phyloP scores from a whole-genome alignment of 92 coral and sea anemone genomes.

The Blastomussa wellsi region DNA sequence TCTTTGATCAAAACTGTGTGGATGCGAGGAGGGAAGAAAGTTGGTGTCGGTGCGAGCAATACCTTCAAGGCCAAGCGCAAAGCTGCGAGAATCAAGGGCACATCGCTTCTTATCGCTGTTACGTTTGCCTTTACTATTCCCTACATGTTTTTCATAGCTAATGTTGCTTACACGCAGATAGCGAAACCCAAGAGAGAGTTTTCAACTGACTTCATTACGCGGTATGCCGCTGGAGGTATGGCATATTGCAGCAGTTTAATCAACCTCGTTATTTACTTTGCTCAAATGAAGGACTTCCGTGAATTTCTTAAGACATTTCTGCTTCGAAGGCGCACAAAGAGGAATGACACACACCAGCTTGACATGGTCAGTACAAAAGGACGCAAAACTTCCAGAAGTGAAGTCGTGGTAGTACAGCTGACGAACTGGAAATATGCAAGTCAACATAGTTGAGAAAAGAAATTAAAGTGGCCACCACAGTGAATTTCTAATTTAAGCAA shows the following conservation, averaged over 20 bases:
- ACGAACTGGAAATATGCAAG: background rate
- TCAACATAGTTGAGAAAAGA: background rate
- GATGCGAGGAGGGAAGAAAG: background rate
- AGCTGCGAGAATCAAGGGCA: background rate
- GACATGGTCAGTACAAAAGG: background rate
- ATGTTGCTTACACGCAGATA: slow-evolving; percentile 5
- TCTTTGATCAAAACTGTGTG: slow-evolving; percentile 7
- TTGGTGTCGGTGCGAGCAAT: background rate
- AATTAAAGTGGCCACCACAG: too few species aligned
- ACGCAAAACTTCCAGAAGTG: background rate
- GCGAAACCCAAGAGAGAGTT: background rate
- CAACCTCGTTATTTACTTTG: slow-evolving; percentile 18
- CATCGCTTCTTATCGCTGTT: slow-evolving; percentile 4
- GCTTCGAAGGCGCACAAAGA: background rate
- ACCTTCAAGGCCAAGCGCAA: background rate
- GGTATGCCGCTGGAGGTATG: background rate
- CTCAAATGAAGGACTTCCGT: slow-evolving; percentile 18
- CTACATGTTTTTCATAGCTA: background rate
- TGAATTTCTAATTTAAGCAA: too few species aligned
- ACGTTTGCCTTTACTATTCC: slow-evolving; percentile 16
- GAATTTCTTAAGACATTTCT: background rate
- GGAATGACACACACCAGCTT: background rate
- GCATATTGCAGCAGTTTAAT: background rate
- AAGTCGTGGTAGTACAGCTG: background rate
- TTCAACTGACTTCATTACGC: background rate